These are phyloP conservation scores for Otolemur crassicaudatus DNA, from an alignment of 2,797 vertebrate species.

Conservation along the genomic window DNA sequence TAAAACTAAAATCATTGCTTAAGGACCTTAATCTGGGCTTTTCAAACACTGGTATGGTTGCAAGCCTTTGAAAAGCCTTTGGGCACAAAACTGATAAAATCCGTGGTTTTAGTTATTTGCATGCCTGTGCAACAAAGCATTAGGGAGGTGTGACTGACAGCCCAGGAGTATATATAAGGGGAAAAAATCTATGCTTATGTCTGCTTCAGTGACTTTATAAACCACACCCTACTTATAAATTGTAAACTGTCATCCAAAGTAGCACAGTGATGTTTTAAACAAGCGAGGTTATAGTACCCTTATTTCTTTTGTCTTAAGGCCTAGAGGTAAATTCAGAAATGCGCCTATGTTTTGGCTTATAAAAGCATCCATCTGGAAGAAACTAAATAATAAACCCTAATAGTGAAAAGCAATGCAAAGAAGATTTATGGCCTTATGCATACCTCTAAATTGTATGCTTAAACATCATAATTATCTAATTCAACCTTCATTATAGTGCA, in stretches of 20 bases:
- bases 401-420: conserved; percentile 61
- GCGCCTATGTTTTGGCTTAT: conserved; percentile 78
- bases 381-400: conserved; percentile 21
- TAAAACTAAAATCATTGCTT: conserved; percentile 58
- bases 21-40: conserved; percentile 63
- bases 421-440: not conserved
- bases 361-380: conserved; percentile 78
- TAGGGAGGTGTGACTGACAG: conserved; percentile 79
- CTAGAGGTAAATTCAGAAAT: conserved; percentile 85
- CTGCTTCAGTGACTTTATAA: conserved; percentile 86
- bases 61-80: conserved; percentile 82
- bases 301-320: conserved; percentile 83
- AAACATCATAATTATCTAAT: conserved; percentile 53
- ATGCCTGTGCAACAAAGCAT: conserved; percentile 84
- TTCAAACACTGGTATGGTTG: conserved; percentile 41
- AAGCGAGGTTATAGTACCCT: conserved; percentile 77
- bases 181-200: conserved; percentile 80
- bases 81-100: conserved; percentile 81
- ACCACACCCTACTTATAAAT: conserved; percentile 87
- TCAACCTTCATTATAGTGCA: conserved; percentile 23
- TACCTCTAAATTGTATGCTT: not conserved
- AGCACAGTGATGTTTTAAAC: conserved; percentile 82
- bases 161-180: conserved; percentile 77
- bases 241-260: conserved; percentile 86
- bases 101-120: conserved; percentile 83